Percentiles rank a stretch among this genome's conserved stretches.
Evolutionary conservation across 2,113 vertebrate genomes (phyloP).

Genomic region (Paramormyrops kingsleyae): DNA sequence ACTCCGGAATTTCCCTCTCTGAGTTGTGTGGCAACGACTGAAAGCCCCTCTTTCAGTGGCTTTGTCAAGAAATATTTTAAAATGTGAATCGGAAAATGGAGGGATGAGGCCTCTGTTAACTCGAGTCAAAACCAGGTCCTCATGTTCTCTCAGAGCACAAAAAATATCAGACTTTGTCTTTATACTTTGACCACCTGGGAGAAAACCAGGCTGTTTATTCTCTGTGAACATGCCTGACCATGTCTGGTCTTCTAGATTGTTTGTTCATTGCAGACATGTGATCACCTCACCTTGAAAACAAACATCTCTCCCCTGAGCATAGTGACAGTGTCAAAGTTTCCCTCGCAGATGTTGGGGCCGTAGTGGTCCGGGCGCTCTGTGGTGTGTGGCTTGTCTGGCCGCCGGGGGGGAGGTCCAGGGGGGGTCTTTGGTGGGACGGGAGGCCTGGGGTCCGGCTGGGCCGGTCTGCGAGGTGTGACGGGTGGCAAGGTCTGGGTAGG

Average conservation of each 20-base stretch:
- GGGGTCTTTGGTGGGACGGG: slow-evolving; percentile 40
- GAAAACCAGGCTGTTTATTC: background rate
- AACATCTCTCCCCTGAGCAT: slow-evolving; percentile 96
- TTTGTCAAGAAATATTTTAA: background rate
- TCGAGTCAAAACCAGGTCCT: background rate
- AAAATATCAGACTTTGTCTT: background rate
- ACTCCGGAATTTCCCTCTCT: background rate
- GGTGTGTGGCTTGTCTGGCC: slow-evolving; percentile 64
- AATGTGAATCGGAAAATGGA: background rate
- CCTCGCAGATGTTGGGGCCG: slow-evolving; percentile 87
- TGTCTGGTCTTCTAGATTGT: background rate
- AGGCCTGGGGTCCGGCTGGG: slow-evolving; percentile 64
- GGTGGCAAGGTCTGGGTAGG: slow-evolving; percentile 74
- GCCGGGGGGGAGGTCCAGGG: slow-evolving; percentile 67
- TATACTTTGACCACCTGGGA: background rate
- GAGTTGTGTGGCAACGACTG: background rate
- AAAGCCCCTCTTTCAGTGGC: background rate
- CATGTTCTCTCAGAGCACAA: background rate
- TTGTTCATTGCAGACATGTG: background rate
- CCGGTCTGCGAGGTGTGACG: slow-evolving; percentile 69
- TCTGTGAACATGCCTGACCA: background rate
- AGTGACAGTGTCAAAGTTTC: slow-evolving; percentile 85
- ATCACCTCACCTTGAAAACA: slow-evolving; percentile 81
- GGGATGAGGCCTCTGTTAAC: background rate
- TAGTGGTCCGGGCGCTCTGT: slow-evolving; percentile 79